These are phyloP conservation scores for Conchocele bisecta DNA, from an alignment of 2,888 invertebrate genomes.

Conservation along the genomic window DNA sequence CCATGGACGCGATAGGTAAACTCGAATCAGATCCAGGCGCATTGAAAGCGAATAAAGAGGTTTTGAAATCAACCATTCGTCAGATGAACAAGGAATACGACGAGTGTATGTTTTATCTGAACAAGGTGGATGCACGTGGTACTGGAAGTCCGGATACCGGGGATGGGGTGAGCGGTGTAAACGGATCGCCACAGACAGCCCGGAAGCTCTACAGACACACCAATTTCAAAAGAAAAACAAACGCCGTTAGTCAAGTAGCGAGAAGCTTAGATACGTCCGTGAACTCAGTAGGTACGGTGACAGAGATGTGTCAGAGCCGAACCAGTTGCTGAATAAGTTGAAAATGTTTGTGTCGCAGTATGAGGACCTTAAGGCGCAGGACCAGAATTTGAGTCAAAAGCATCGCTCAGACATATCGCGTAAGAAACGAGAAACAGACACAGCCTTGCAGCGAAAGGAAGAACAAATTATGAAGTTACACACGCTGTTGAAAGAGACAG, in stretches of 20 bases:
- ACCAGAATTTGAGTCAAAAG: constrained; percentile 42
- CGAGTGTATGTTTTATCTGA: constrained; percentile 60
- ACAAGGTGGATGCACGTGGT: constrained; percentile 34
- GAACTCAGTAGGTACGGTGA: constrained; percentile 13
- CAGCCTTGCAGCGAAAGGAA: constrained; percentile 54
- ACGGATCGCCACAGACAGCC: constrained; percentile 21
- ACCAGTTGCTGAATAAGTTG: constrained; percentile 46
- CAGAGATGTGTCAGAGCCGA: constrained; percentile 29
- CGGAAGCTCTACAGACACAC: constrained; percentile 18
- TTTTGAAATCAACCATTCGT: constrained; percentile 46
- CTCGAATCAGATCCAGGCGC: constrained; percentile 40
- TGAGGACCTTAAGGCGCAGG: constrained; percentile 50
- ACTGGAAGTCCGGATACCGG: background rate
- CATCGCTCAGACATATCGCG: constrained; percentile 49
- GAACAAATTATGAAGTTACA: constrained; percentile 59
- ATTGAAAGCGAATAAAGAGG: constrained; percentile 37
- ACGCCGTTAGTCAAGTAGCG: constrained; percentile 19
- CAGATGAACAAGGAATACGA: constrained; percentile 61
- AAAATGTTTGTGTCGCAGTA: constrained; percentile 38
- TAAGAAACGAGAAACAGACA: constrained; percentile 53
- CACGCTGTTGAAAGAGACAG: constrained; percentile 57
- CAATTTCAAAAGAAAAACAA: constrained; percentile 35
- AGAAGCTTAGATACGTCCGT: constrained; percentile 35
- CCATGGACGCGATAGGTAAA: constrained; percentile 41
- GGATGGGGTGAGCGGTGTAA: background rate